Percentiles rank a stretch among this genome's conserved stretches.
Conservation (phyloP, 2,797 vertebrate genomes). For the Pangasius sanitwongsei region DNA sequence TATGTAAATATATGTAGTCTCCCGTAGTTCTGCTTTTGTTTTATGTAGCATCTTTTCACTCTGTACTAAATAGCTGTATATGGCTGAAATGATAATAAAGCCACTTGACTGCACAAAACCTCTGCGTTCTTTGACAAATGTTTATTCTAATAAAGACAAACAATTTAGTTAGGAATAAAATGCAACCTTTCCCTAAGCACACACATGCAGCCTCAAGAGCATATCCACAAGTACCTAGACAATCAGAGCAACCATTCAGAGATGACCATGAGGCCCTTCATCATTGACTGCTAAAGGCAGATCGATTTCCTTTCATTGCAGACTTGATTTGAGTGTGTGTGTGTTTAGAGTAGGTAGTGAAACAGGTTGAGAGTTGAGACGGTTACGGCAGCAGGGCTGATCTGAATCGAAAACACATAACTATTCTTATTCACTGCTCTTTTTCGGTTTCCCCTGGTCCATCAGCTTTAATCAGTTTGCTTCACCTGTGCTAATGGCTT, state of each 20-base stretch:
- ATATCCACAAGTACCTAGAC: background rate
- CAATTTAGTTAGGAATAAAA: constrained; percentile 4
- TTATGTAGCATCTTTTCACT: too few relatives aligned
- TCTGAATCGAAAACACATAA: background rate
- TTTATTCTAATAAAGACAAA: background rate
- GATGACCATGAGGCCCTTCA: constrained; percentile 1
- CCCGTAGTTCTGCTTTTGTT: too few relatives aligned
- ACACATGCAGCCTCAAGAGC: constrained; percentile 6
- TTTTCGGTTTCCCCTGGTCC: background rate
- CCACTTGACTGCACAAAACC: background rate
- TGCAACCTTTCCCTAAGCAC: background rate
- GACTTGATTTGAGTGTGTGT: constrained; percentile 11
- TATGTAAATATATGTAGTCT: too few relatives aligned
- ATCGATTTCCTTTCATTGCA: constrained; percentile 33
- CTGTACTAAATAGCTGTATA: too few relatives aligned
- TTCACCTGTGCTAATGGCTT: constrained; percentile 3
- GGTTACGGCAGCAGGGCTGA: background rate
- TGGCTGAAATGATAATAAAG: too few relatives aligned
- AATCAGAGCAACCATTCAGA: background rate
- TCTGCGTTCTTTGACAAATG: background rate
- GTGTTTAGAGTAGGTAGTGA: background rate
- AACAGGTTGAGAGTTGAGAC: background rate
- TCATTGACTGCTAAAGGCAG: background rate
- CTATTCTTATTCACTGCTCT: constrained; percentile 13
- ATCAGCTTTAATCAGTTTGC: constrained; percentile 30